Percentiles rank a stretch among this genome's conserved stretches.
Conservation (phyloP, 2,797 vertebrate species). For the Spondyliosoma cantharus region DNA sequence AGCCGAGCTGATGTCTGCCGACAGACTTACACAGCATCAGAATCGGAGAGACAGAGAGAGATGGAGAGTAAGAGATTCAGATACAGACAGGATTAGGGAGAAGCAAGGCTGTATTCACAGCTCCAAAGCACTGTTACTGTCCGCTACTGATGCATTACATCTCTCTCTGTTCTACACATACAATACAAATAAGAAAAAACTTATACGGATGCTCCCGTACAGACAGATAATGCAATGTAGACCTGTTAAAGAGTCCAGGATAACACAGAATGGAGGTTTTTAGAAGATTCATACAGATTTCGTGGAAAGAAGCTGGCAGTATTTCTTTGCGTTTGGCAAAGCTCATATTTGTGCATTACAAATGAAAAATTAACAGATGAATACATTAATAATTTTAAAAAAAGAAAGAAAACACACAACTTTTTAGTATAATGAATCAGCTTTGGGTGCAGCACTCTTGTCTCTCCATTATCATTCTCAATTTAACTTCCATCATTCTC, state of each 20-base stretch:
- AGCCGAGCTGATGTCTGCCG: conserved; percentile 63
- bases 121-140: conserved; percentile 43
- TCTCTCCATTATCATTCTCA: too few species aligned
- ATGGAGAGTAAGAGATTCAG: conserved; percentile 47
- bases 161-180: not conserved
- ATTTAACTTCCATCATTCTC: too few species aligned
- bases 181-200: not conserved
- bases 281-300: not conserved
- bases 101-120: conserved; percentile 38
- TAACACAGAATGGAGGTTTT: not conserved
- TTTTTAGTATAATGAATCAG: too few species aligned
- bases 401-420: too few species aligned
- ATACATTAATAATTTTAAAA: too few species aligned
- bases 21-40: conserved; percentile 46
- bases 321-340: not conserved
- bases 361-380: too few species aligned
- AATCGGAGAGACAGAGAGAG: conserved; percentile 56
- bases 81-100: conserved; percentile 50
- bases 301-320: not conserved
- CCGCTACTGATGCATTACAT: not conserved
- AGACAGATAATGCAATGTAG: not conserved
- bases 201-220: not conserved
- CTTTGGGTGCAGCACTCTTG: too few species aligned
- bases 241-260: not conserved
- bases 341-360: not conserved